Evolutionary conservation across 2,113 vertebrate genomes (phyloP).

Genomic region (Excalfactoria chinensis): DNA sequence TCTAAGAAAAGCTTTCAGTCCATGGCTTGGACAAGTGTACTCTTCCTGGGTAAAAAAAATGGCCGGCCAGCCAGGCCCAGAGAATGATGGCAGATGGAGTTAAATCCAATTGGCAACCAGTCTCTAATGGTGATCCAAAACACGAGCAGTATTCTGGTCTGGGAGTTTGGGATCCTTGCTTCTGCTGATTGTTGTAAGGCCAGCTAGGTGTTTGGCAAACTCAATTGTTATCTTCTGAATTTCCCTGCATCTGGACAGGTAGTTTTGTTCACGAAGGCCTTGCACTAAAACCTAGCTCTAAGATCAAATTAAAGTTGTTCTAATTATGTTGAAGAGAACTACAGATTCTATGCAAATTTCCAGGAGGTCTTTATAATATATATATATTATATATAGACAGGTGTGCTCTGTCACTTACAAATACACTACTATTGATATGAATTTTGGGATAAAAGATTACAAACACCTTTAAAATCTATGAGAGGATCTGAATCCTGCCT

Average conservation of each 20-base stretch:
- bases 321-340: slow-evolving; percentile 41
- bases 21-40: too few relatives aligned
- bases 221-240: not conserved
- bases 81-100: too few relatives aligned
- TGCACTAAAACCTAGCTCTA: slow-evolving; percentile 18
- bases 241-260: slow-evolving; percentile 5
- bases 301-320: slow-evolving; percentile 45
- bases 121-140: not conserved
- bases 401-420: not conserved
- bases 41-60: too few relatives aligned
- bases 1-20: too few relatives aligned
- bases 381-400: too few relatives aligned
- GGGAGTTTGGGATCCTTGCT: not conserved
- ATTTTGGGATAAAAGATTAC: slow-evolving; percentile 1
- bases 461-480: not conserved
- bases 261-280: not conserved
- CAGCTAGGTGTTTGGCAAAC: not conserved
- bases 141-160: not conserved
- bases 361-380: not conserved
- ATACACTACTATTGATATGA: not conserved
- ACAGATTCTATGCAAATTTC: slow-evolving; percentile 27
- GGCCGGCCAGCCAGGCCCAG: too few relatives aligned
- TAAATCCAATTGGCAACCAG: too few relatives aligned
- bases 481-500: not conserved
- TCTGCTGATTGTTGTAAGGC: not conserved